phyloP scores from a whole-genome alignment of 2,888 invertebrate genomes.

The Drosophila falleni region DNA sequence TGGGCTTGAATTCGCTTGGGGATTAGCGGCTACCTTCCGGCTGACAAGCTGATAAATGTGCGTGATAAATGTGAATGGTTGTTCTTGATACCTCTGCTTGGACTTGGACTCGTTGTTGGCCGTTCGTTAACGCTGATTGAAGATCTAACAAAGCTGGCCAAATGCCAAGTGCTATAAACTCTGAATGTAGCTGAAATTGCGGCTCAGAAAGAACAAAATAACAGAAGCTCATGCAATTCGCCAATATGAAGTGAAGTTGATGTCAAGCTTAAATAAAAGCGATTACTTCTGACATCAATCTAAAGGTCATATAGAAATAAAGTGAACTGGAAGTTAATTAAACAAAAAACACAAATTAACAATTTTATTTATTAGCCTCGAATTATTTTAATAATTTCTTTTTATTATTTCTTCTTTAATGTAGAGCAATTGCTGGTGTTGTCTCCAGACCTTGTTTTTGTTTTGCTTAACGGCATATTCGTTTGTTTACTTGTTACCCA shows the following conservation, averaged over 20 bases:
- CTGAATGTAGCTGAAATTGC: conserved; percentile 11
- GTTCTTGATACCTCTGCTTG: conserved; percentile 28
- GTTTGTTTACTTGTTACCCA: conserved; percentile 21
- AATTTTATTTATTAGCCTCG: neutral
- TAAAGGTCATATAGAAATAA: neutral
- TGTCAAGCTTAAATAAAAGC: neutral
- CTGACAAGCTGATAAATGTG: conserved; percentile 77
- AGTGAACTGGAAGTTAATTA: no score
- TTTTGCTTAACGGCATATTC: conserved; percentile 40
- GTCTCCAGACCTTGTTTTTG: no score
- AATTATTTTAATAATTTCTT: neutral
- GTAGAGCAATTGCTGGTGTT: neutral
- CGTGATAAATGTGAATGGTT: conserved; percentile 73
- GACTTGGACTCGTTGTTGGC: conserved; percentile 21
- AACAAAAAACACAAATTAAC: no score
- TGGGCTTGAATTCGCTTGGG: conserved; percentile 32
- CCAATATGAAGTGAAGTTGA: conserved; percentile 3
- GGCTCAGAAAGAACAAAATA: conserved; percentile 11
- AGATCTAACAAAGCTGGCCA: conserved; percentile 58
- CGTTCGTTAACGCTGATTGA: conserved; percentile 67
- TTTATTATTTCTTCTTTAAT: no score
- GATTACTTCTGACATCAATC: neutral
- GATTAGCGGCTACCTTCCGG: conserved; percentile 61
- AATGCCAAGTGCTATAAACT: conserved; percentile 51
- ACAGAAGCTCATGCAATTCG: conserved; percentile 12